Percentiles rank a stretch among this genome's conserved stretches.
phyloP scores from a whole-genome alignment of 2,113 vertebrate species.

The Salvator merianae region DNA sequence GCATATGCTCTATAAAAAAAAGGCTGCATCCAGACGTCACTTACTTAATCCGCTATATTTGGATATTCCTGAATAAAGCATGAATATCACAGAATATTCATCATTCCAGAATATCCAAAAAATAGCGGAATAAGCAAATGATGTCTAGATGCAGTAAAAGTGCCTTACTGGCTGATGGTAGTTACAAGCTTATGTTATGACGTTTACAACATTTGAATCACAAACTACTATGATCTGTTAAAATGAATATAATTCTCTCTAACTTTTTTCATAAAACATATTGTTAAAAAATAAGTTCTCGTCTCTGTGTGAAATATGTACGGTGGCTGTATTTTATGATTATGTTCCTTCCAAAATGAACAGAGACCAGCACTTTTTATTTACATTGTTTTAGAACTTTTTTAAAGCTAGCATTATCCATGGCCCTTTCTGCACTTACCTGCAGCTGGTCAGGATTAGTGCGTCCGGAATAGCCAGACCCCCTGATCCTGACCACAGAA shows the following conservation, averaged over 20 bases:
- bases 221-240: slow-evolving; percentile 29
- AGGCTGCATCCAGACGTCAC: no score
- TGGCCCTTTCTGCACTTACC: no score
- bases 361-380: neutral
- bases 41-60: no score
- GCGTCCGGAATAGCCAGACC: no score
- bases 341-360: accelerated
- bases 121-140: no score
- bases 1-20: slow-evolving; percentile 57
- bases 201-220: slow-evolving; percentile 52
- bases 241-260: slow-evolving; percentile 30
- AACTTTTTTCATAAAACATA: slow-evolving; percentile 31
- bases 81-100: no score
- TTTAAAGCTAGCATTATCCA: no score
- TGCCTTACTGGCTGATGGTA: slow-evolving; percentile 77
- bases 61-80: no score
- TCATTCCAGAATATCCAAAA: no score
- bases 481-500: no score
- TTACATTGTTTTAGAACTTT: slow-evolving; percentile 30
- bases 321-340: slow-evolving; percentile 3
- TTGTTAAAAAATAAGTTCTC: slow-evolving; percentile 20
- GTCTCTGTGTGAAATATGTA: neutral
- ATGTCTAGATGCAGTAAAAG: no score
- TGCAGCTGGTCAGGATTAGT: no score
- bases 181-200: slow-evolving; percentile 54